A percentile compares a stretch with the other conserved stretches of the same genome.
Evolutionary conservation across 2,113 vertebrate genomes (phyloP).

Genomic region (Mormoops blainvillei): DNA sequence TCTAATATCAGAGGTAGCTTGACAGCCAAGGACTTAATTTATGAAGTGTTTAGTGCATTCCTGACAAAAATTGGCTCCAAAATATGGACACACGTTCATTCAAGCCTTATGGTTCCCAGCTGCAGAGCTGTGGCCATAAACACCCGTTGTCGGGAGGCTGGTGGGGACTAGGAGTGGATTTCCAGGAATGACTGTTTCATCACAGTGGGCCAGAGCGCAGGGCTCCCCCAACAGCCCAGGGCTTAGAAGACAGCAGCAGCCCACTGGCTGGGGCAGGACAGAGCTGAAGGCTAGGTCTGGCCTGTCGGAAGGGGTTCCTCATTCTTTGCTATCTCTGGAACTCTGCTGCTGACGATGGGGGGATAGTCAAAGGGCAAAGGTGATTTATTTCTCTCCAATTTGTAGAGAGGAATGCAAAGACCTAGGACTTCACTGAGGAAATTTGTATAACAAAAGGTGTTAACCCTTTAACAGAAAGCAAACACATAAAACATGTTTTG

Average conservation of each 20-base stretch:
- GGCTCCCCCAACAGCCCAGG: background rate
- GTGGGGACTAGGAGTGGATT: background rate
- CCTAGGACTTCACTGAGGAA: background rate
- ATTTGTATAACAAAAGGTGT: background rate
- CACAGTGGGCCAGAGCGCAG: background rate
- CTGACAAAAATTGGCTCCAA: slow-evolving; percentile 44
- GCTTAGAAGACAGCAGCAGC: background rate
- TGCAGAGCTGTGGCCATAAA: slow-evolving; percentile 14
- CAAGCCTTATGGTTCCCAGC: slow-evolving; percentile 58
- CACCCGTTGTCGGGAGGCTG: background rate
- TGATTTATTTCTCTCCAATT: background rate
- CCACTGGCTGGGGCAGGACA: background rate
- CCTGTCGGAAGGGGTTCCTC: background rate
- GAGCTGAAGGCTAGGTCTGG: background rate
- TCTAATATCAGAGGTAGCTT: slow-evolving; percentile 50
- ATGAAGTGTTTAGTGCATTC: slow-evolving; percentile 67
- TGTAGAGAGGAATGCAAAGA: background rate
- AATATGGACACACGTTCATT: slow-evolving; percentile 46
- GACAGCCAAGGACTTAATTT: slow-evolving; percentile 60
- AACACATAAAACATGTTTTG: background rate
- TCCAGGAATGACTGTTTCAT: background rate
- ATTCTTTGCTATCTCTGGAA: background rate
- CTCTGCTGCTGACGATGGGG: background rate
- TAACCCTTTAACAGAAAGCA: background rate
- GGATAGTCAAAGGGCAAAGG: background rate